Evolutionary conservation across 2,888 invertebrate species (phyloP).

Genomic region (Molorchus minor): DNA sequence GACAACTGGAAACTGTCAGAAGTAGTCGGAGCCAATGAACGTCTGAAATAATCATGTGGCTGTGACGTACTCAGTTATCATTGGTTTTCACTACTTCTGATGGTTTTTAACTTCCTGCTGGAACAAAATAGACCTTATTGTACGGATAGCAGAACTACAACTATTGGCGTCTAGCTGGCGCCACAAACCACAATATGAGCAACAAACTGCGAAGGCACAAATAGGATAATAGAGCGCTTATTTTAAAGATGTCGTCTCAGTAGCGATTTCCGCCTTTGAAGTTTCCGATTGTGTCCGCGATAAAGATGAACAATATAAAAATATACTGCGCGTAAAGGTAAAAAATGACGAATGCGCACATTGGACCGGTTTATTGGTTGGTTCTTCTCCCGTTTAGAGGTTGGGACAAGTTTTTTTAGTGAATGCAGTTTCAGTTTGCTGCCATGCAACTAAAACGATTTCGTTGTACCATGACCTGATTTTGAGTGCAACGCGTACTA

Average conservation of each 20-base stretch:
- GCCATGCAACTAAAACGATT: slow-evolving; percentile 61
- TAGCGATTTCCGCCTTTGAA: slow-evolving; percentile 42
- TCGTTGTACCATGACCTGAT: slow-evolving; percentile 63
- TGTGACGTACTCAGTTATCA: no score
- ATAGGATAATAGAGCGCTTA: slow-evolving; percentile 27
- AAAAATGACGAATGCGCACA: slow-evolving; percentile 59
- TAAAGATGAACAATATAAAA: slow-evolving; percentile 53
- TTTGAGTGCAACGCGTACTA: slow-evolving; percentile 59
- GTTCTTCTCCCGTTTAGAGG: slow-evolving; percentile 59
- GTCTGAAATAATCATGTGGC: no score
- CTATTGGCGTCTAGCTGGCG: slow-evolving; percentile 2
- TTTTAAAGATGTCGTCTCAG: slow-evolving; percentile 42
- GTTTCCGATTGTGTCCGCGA: slow-evolving; percentile 47
- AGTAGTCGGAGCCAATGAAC: no score
- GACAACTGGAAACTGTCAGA: no score
- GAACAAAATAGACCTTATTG: no score
- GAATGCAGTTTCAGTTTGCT: slow-evolving; percentile 59
- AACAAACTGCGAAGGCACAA: no score
- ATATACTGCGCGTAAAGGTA: slow-evolving; percentile 49
- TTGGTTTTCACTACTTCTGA: no score
- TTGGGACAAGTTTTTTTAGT: slow-evolving; percentile 61
- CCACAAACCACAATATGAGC: not conserved
- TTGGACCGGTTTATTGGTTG: slow-evolving; percentile 59
- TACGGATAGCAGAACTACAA: not conserved
- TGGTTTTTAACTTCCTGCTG: no score